Evolutionary conservation across 2,888 invertebrate genomes (phyloP), one percentile per base, ranked within the genome.

Genomic region (Mechanitis messenoides): DNA sequence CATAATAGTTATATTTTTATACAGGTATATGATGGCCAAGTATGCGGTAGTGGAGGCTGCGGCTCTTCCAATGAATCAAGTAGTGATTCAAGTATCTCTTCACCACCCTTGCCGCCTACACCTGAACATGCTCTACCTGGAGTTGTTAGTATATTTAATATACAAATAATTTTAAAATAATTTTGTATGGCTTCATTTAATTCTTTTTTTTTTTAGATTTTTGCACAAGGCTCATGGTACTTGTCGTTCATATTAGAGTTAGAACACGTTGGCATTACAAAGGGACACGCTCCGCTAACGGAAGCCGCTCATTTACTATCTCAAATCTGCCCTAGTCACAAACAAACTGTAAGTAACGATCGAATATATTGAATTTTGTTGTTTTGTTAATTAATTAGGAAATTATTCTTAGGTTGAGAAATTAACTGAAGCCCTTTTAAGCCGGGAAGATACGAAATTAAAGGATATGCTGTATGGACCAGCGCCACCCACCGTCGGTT

Each of bases 1-100:
- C 55, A 28, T 53, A 31, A 33, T 55, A 46, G 33, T 55, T 42
- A n/a, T 53, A 20, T 28, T 20, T 56, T 56, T 42, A 56, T 65
- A 46, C 38, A 88, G 88, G 88, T 88, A 45, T 90, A 86, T 66
- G 89, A 90, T 66, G 87, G 88, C 1, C 88, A 87, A 74, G 85
- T 89, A 45, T 88, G 88, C 69, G 87, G 88, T 2, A 88, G 89
- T 67, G 88, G 88, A 12, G 88, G 88, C 2, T 88, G 89, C 65
- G 90, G 90, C 55, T 90, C 90, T 11, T 90, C 90, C 3, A 91
- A 90, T 60, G 98, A 98, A 79, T 97, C 97, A 61, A 97, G 97
- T 76, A 97, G 97, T 62, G 98, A 98, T 81, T 97, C 97, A 71
- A 97, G 97, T 61, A 96, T 97, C 2, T 96, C 97, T 2, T 97